Conservation (phyloP, 1,140 invertebrate species). For the Hylyphantes graminicola region DNA sequence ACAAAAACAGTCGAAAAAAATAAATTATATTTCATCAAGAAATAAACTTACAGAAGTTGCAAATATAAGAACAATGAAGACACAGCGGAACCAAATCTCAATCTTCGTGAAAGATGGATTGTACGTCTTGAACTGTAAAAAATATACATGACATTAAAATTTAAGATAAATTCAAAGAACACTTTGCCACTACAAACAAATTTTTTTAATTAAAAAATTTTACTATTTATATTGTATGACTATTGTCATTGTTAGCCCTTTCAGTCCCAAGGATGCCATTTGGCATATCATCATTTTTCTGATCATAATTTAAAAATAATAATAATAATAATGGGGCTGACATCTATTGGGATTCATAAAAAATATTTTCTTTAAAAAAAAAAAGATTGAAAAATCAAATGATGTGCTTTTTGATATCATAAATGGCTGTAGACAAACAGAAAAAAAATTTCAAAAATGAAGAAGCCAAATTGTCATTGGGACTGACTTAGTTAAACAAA, state of each 20-base stretch:
- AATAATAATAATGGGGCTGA: not conserved
- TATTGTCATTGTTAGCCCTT: too few relatives aligned
- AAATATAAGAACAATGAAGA: slow-evolving; percentile 90
- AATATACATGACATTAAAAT: slow-evolving; percentile 24
- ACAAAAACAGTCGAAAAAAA: not conserved
- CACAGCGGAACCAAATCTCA: slow-evolving; percentile 96
- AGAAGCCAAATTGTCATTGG: too few relatives aligned
- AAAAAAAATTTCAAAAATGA: too few relatives aligned
- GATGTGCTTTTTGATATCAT: too few relatives aligned
- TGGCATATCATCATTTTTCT: not conserved
- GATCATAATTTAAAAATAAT: not conserved
- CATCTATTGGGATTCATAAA: not conserved
- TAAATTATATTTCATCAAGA: not conserved
- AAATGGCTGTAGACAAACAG: too few relatives aligned
- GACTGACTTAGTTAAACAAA: too few relatives aligned
- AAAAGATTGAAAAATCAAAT: too few relatives aligned
- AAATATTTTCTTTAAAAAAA: not conserved
- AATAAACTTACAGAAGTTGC: slow-evolving; percentile 82
- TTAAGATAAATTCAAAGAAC: not conserved
- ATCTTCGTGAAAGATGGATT: slow-evolving; percentile 95
- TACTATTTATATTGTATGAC: too few relatives aligned
- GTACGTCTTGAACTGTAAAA: slow-evolving; percentile 89
- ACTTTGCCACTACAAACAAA: not conserved
- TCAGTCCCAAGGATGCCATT: too few relatives aligned
- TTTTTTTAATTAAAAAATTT: not conserved